phyloP scores from a whole-genome alignment of 2,888 invertebrate genomes.

The Cantharis rustica region DNA sequence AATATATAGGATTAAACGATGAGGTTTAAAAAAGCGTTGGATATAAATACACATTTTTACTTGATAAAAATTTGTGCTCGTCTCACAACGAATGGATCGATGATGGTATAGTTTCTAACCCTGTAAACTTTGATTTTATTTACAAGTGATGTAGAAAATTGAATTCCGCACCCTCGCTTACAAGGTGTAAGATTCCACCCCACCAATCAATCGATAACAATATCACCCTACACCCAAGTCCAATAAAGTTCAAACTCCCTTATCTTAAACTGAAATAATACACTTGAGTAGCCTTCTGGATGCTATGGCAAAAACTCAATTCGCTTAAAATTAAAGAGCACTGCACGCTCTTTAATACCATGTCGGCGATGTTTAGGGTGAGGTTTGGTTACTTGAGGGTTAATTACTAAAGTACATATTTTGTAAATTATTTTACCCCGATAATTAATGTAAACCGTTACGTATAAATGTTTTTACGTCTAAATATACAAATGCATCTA shows the following conservation, averaged over 20 bases:
- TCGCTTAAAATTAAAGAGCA: conserved; percentile 44
- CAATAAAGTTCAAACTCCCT: conserved; percentile 32
- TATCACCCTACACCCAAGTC: conserved; percentile 32
- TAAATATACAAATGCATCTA: not conserved
- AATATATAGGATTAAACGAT: not conserved
- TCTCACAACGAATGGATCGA: conserved; percentile 40
- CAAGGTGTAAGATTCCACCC: conserved; percentile 51
- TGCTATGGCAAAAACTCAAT: conserved; percentile 48
- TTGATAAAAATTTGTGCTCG: conserved; percentile 21
- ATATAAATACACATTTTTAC: not conserved
- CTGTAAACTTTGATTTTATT: conserved; percentile 56
- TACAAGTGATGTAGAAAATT: conserved; percentile 59
- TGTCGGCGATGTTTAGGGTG: conserved; percentile 29
- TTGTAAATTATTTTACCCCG: conserved; percentile 30
- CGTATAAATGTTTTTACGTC: not conserved
- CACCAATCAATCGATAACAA: conserved; percentile 48
- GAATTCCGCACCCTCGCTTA: conserved; percentile 54
- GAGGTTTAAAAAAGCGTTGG: not conserved
- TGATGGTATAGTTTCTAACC: conserved; percentile 39
- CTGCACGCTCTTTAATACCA: conserved; percentile 38
- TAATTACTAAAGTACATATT: conserved; percentile 29
- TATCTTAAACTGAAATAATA: conserved; percentile 26
- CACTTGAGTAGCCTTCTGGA: conserved; percentile 30
- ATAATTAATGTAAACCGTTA: not conserved
- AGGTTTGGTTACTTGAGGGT: conserved; percentile 30